These are phyloP conservation scores for Salarias fasciatus DNA, from an alignment of 2,797 vertebrate species.

Conservation along the genomic window DNA sequence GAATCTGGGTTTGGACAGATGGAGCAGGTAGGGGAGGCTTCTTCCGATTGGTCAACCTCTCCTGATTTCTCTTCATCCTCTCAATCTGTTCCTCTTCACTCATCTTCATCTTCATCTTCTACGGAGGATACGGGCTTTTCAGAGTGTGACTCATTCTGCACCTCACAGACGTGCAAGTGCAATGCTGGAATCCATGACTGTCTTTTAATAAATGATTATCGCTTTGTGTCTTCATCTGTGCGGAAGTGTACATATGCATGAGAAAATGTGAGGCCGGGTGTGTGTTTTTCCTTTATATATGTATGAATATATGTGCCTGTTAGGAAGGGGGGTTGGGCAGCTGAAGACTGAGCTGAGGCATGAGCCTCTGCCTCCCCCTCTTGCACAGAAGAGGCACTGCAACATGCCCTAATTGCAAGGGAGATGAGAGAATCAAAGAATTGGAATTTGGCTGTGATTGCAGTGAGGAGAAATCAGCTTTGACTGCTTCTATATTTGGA, in stretches of 20 bases:
- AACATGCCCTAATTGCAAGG: conserved; percentile 75
- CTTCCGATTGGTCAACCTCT: conserved; percentile 66
- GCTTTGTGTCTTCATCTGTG: conserved; percentile 13
- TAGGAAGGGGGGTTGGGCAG: conserved; percentile 51
- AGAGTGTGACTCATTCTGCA: conserved; percentile 29
- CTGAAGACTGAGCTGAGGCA: conserved; percentile 23
- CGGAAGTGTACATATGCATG: conserved; percentile 2
- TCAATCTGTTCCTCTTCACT: conserved; percentile 77
- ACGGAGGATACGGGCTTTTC: conserved; percentile 26
- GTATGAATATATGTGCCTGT: conserved; percentile 16
- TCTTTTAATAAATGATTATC: conserved; percentile 4
- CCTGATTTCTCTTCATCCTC: conserved; percentile 73
- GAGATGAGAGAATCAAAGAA: conserved; percentile 71
- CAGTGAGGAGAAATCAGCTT: conserved; percentile 58
- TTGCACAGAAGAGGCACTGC: conserved; percentile 48
- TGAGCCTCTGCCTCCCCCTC: conserved; percentile 64
- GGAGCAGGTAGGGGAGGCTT: conserved; percentile 49
- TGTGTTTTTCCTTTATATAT: background rate
- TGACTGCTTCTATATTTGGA: conserved; percentile 69
- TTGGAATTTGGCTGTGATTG: conserved; percentile 69
- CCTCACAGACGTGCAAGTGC: conserved; percentile 4
- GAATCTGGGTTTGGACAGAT: conserved; percentile 39
- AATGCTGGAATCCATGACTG: conserved; percentile 7
- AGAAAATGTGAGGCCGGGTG: background rate
- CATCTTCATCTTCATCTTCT: conserved; percentile 76